Evolutionary conservation across 2,113 vertebrate genomes (phyloP), one percentile per base, ranked within the genome.

Genomic region (Callopanchax toddi): DNA sequence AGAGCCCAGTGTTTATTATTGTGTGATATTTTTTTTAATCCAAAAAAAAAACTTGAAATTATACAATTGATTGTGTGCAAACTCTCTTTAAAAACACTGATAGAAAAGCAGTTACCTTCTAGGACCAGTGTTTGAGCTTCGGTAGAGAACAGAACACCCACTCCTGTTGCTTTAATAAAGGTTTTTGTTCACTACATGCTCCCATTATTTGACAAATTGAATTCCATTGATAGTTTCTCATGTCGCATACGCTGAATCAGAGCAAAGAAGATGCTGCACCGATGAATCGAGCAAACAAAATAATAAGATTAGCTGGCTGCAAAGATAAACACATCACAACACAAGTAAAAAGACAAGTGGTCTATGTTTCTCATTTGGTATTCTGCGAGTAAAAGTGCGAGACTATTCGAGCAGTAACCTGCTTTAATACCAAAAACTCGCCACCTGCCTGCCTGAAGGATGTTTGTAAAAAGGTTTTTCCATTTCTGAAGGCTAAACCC

Each of bases 171-270:
- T 69, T 77, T 69, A 17, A 36, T 49, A 25, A 20, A 61, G 29
- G 42, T 20, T 73, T 52, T 57, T 29, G n/a, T 22, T 60, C 18
- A 60, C 51, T 43, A 25, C 59, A 39, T 65, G 40, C 26, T 39
- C 12, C 29, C 56, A 32, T 57, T 60, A 29, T 70, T 70, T 54
- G 71, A 60, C 43, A 40, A 26, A 54, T 0, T 74, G 26, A 60
- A 74, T 65, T 29, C 22, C 23, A n/a, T 16, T 29, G 3, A 23
- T 71, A 22, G 8, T 44, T 67, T 6, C 53, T 39, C 29, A 59
- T 26, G 23, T 50, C 15, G 22, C 15, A 51, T 52, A 3, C 21
- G n/a, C 18, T 39, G 21, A 16, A n/a, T 55, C 20, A 34, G 22
- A 64, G 20, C 12, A 23, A 13, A 22, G 2, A 40, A 6, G 55